phyloP scores from a whole-genome alignment of 1,140 invertebrate genomes.

The Dermatophagoides farinae region DNA sequence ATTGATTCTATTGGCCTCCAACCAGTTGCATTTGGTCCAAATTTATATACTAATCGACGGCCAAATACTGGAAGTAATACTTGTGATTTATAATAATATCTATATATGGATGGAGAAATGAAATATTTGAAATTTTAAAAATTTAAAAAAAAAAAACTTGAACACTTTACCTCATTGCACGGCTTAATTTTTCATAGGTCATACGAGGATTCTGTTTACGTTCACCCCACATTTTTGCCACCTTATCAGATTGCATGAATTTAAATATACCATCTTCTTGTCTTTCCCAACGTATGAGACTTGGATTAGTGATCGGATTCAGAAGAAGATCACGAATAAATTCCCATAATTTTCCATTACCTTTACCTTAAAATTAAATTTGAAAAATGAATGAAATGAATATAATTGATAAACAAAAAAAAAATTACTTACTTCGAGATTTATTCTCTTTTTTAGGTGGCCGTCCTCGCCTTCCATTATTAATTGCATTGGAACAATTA shows the following conservation, averaged over 20 bases:
- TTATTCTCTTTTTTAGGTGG: conserved; percentile 18
- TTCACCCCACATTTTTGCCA: conserved; percentile 67
- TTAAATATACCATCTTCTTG: conserved; percentile 61
- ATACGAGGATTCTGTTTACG: conserved; percentile 66
- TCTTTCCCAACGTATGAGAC: conserved; percentile 67
- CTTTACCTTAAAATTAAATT: conserved; percentile 30
- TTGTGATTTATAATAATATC: conserved; percentile 64
- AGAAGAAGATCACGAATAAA: conserved; percentile 57
- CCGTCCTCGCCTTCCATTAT: conserved; percentile 17
- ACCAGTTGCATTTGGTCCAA: conserved; percentile 51
- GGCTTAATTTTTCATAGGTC: conserved; percentile 80
- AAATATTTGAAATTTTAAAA: background rate
- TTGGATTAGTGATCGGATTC: conserved; percentile 50
- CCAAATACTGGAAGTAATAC: conserved; percentile 59
- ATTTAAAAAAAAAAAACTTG: background rate
- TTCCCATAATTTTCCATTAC: conserved; percentile 48
- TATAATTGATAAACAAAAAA: background rate
- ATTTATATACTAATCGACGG: conserved; percentile 61
- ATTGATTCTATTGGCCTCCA: conserved; percentile 33
- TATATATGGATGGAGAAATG: conserved; percentile 24
- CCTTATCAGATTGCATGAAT: conserved; percentile 69
- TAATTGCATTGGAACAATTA: conserved; percentile 10
- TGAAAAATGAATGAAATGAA: background rate
- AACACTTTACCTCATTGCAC: conserved; percentile 57
- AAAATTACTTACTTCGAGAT: conserved; percentile 12